Base-by-base conservation (phyloP, 2,797 vertebrate genomes). In the Acanthurus lineatus region DNA sequence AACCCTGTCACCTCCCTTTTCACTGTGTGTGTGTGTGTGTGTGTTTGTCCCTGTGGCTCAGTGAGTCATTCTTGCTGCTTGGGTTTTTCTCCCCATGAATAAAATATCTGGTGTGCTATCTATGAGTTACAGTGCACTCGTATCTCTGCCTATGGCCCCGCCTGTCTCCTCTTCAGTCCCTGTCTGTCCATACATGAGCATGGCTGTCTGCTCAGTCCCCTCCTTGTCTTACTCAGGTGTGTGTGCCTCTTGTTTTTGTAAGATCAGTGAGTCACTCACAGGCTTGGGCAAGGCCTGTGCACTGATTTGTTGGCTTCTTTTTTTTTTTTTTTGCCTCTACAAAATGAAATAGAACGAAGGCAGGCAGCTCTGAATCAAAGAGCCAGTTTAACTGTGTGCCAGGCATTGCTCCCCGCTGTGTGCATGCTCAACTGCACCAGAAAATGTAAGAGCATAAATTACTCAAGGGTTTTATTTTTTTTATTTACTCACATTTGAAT, bases 51-150 rank as follows among this genome's bases (percentile, higher is more conserved):
- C 86, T 61, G 71, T 79, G 67, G 76, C 82, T 88, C 73, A 61
- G 78, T 94, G 92, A 94, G 85, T 93, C 90, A 92, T 90, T 92
- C 79, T 76, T 40, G 72, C 76, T 86, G 69, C 88, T 87, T 86
- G 76, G 42, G 76, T 80, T 81, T 82, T 89, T 85, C 73, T 86
- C 72, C 58, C 79, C 73, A 94, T 95, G 85, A 94, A 95, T 95
- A 94, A 95, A 94, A 94, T 81, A 95, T 94, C 83, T 65, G 65
- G 22, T 76, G 78, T 87, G 83, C 89, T 90, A 86, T 92, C 91
- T 87, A 65, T 92, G 83, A 92, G 88, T 86, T 90, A 88, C 75
- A 71, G 74, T 62, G 81, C 82, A 67, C 79, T 77, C 72, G 85
- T 80, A 15, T 38, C 76, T 66, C 14, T 56, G 76, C 68, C 77